phyloP scores from a whole-genome alignment of 2,797 vertebrate genomes.

The Rachycentron canadum region DNA sequence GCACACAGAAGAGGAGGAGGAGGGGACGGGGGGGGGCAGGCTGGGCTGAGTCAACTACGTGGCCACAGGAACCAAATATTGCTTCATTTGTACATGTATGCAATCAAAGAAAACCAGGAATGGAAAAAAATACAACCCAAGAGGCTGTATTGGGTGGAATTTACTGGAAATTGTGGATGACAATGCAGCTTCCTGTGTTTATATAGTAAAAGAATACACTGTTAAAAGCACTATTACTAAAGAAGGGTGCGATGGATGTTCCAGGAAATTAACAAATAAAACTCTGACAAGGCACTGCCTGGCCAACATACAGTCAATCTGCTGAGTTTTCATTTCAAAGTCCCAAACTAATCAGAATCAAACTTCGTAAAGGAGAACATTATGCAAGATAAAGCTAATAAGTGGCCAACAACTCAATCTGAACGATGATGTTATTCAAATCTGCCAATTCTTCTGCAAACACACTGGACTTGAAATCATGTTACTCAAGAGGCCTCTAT shows the following conservation, averaged over 20 bases:
- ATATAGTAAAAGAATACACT: constrained; percentile 72
- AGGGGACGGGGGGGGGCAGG: constrained; percentile 21
- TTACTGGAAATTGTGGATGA: constrained; percentile 85
- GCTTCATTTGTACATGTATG: constrained; percentile 82
- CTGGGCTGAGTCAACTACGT: constrained; percentile 62
- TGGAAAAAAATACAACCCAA: constrained; percentile 71
- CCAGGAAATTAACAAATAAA: constrained; percentile 64
- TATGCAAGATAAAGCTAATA: constrained; percentile 72
- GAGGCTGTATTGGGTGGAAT: constrained; percentile 68
- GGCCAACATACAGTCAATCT: constrained; percentile 18
- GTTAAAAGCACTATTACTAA: constrained; percentile 71
- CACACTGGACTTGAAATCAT: constrained; percentile 33
- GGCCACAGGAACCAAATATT: constrained; percentile 86
- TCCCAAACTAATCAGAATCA: constrained; percentile 49
- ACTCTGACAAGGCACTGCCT: constrained; percentile 17
- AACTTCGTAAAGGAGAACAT: constrained; percentile 49
- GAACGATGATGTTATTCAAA: constrained; percentile 58
- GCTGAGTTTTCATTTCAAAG: constrained; percentile 47
- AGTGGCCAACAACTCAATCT: constrained; percentile 60
- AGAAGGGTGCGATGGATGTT: constrained; percentile 49
- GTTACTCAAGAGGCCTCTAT: constrained; percentile 51
- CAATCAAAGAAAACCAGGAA: constrained; percentile 84
- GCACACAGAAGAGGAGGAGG: not conserved
- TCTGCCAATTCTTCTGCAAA: constrained; percentile 26
- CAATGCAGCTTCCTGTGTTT: constrained; percentile 82